Evolutionary conservation across 2,113 vertebrate genomes (phyloP).

Genomic region (Lucifuga dentata): DNA sequence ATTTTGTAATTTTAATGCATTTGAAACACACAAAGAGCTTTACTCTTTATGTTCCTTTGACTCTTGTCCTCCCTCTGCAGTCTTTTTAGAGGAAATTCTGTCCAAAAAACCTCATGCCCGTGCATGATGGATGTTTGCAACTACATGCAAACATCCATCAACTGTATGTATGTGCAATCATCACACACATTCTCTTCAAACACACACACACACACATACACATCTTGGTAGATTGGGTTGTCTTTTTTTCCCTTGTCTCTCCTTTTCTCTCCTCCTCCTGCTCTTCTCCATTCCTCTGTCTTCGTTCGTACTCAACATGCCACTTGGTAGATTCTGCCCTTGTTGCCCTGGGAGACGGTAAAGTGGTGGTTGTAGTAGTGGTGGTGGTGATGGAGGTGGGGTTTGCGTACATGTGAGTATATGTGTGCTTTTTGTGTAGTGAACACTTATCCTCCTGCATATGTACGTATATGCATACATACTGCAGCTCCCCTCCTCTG

Average conservation of each 20-base stretch:
- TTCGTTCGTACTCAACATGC: constrained; percentile 54
- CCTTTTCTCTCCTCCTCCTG: constrained; percentile 16
- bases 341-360: constrained; percentile 77
- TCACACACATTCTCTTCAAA: not conserved
- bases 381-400: constrained; percentile 16
- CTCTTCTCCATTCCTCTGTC: constrained; percentile 28
- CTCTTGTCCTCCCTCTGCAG: not conserved
- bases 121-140: not conserved
- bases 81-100: not conserved
- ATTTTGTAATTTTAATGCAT: no score
- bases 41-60: not conserved
- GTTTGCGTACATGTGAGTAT: constrained; percentile 33
- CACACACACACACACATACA: not conserved
- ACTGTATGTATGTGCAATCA: not conserved
- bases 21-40: no score
- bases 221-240: constrained; percentile 30
- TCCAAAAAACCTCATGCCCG: not conserved
- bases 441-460: constrained; percentile 28
- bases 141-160: no score
- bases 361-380: constrained; percentile 32
- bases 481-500: constrained; percentile 35
- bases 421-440: constrained; percentile 53
- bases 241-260: constrained; percentile 35
- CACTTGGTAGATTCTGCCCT: constrained; percentile 57
- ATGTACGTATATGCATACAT: constrained; percentile 4